Evolutionary conservation across 1,140 invertebrate species (phyloP), one percentile per base, ranked within the genome.

Genomic region (Hetaerina americana): DNA sequence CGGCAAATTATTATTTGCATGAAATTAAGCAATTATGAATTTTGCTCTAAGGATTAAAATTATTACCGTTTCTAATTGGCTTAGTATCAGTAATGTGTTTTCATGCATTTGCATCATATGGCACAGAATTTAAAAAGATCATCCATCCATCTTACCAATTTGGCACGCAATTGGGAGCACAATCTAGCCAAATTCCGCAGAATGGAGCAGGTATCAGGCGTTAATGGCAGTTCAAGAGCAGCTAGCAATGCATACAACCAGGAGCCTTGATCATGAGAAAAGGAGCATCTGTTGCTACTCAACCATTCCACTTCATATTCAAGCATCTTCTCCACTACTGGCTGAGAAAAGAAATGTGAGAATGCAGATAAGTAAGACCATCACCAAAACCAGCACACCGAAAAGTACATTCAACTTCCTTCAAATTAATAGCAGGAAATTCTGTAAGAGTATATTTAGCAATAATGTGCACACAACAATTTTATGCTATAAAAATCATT

Each of bases 211-310:
- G 81, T 81, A 71, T 87, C 85, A 10, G 87, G 86, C 73, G 82
- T 82, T 5, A 88, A 76, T 3, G 87, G 87, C 73, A 86, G 80
- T 76, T 88, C 85, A n/a, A 88, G 73, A 72, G 81, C 80, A 1
- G 79, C 80, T 5, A 88, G 72, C 26, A 88, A 74, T 0, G 85
- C 82, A 76, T 87, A 88, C 26, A 88, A 81, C 87, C 87, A 88
- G 49, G 79, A 79, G 18, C 87, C 87, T 22, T 77, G 78, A 70
- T 83, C 81, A 57, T 57, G 40, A 18, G 40, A 57, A 10, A 57
- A 57, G 10, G 2, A 18, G 40, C 40, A 57, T 3, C 22, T n/a
- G 15, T 57, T n/a, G 15, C 10, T n/a, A 57, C 40, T 57, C 18
- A 86, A 75, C 76, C 80, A 80, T 69, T 83, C 80, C 2, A 85